A percentile compares a stretch with the other conserved stretches of the same genome.
Conservation (phyloP, 2,797 vertebrate genomes). For the Micromesistius poutassou region DNA sequence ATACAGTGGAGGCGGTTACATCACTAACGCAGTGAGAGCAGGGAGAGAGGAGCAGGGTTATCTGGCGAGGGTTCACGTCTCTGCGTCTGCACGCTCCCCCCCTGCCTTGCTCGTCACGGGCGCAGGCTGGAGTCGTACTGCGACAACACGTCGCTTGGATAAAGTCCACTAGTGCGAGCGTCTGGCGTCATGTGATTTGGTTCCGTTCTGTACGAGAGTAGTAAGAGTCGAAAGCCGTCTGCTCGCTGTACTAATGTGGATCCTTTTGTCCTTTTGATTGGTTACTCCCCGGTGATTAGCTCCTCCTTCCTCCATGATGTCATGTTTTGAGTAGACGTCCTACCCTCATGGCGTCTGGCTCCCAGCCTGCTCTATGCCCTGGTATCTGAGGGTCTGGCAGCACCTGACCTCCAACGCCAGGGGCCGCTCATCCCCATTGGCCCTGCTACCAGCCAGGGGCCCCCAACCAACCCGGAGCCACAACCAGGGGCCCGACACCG, state of each 20-base stretch:
- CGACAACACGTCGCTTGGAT: background rate
- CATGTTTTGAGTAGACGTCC: background rate
- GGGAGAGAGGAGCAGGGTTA: background rate
- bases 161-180: background rate
- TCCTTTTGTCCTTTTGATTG: no score
- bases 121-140: no score
- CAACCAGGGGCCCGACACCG: conserved; percentile 5
- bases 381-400: conserved; percentile 10
- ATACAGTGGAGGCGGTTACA: conserved; percentile 57
- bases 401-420: background rate
- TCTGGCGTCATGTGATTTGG: background rate
- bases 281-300: background rate
- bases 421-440: background rate
- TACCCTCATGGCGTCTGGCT: background rate
- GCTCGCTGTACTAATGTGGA: no score
- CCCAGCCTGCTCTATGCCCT: background rate
- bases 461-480: background rate
- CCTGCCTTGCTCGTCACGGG: no score
- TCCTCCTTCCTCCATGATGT: background rate
- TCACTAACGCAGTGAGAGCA: conserved; percentile 33
- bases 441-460: background rate
- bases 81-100: background rate
- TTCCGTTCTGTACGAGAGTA: no score
- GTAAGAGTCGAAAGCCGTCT: no score
- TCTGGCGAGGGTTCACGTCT: background rate